Evolutionary conservation across 2,888 invertebrate species (phyloP).

Genomic region (Dicyrtomina minuta): DNA sequence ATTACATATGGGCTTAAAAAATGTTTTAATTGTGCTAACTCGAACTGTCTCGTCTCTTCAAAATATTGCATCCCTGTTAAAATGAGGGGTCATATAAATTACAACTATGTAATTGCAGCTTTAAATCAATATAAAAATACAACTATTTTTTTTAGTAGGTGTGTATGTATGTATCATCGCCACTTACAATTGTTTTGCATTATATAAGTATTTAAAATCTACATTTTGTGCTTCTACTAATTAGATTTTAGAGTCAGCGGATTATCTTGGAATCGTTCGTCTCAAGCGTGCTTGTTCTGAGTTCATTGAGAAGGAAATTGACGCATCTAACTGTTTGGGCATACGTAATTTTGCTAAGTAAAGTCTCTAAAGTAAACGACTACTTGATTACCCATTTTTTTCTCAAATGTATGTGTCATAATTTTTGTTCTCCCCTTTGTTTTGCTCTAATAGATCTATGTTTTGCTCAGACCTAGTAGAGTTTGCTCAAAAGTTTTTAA

Average conservation of each 20-base stretch:
- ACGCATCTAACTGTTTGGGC: conserved; percentile 77
- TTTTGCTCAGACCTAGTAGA: conserved; percentile 72
- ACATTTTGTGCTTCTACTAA: too few relatives aligned
- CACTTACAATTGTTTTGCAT: too few relatives aligned
- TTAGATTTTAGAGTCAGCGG: conserved; percentile 75
- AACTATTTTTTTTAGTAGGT: too few relatives aligned
- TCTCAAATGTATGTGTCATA: neutral
- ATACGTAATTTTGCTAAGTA: conserved; percentile 79
- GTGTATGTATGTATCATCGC: too few relatives aligned
- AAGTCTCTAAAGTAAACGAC: conserved; percentile 21
- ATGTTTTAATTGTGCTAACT: too few relatives aligned
- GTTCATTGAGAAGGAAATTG: conserved; percentile 69
- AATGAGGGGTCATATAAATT: too few relatives aligned
- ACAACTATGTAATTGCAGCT: too few relatives aligned
- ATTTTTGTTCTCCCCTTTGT: neutral
- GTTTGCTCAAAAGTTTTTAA: conserved; percentile 69
- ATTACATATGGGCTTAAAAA: too few relatives aligned
- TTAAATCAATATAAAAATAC: too few relatives aligned
- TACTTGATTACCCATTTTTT: too few relatives aligned
- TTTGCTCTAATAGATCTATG: conserved; percentile 58
- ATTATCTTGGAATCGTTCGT: conserved; percentile 82
- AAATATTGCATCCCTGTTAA: too few relatives aligned
- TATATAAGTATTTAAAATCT: neutral
- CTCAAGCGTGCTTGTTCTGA: conserved; percentile 79
- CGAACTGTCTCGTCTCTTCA: too few relatives aligned